These are phyloP conservation scores for Umimayanthus chanpuru DNA, from an alignment of 92 coral and sea anemone genomes.

Conservation along the genomic window DNA sequence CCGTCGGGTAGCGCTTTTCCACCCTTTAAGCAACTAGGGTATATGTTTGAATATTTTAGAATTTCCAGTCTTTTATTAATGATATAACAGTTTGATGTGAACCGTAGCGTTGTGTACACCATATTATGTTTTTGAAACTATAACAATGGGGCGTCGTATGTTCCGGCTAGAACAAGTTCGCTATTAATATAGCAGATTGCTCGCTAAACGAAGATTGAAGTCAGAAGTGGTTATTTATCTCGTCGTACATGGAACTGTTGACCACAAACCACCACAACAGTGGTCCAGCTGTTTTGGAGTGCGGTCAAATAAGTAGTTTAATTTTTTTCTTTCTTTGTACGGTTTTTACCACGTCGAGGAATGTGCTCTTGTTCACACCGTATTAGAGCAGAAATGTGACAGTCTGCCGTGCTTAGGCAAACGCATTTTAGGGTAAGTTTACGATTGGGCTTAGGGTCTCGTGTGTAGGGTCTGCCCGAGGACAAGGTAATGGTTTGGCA, in stretches of 20 bases:
- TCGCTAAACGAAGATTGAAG: too few species aligned
- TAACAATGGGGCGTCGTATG: not conserved
- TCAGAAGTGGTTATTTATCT: not conserved
- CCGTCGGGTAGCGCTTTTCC: not conserved
- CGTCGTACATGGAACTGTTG: not conserved
- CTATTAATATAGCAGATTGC: not conserved
- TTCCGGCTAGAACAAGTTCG: not conserved
- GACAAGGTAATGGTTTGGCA: not conserved
- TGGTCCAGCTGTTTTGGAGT: not conserved
- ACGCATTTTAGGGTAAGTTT: not conserved
- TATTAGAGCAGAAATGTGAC: not conserved
- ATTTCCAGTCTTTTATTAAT: too few species aligned
- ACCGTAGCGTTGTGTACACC: not conserved
- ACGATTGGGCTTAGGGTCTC: not conserved
- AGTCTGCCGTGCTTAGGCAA: not conserved
- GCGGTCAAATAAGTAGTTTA: not conserved
- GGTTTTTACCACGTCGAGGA: not conserved
- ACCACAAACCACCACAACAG: not conserved
- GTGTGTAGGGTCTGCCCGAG: not conserved
- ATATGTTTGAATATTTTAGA: too few species aligned
- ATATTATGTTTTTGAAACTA: not conserved
- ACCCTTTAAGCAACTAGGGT: not conserved
- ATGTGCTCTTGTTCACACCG: too few species aligned
- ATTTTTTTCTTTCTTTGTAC: too few species aligned
- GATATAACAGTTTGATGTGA: not conserved